Base-by-base conservation (phyloP, 2,113 vertebrate species). In the Crotalus viridis region DNA sequence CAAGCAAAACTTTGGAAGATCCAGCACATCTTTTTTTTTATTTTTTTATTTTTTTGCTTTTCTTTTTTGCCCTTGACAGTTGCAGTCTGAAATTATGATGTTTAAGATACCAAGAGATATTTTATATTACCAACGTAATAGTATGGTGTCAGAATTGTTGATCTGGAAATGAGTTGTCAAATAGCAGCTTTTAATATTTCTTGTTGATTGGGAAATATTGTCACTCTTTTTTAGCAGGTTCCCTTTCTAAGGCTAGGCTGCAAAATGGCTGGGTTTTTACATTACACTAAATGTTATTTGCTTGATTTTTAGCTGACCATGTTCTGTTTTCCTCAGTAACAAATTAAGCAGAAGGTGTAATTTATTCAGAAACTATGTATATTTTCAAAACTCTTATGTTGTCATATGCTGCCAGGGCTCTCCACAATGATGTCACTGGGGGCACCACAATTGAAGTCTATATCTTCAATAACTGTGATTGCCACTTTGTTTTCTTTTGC, bases 21-120 rank as follows among this genome's bases (percentile, higher is more conserved):
- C 55, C n/a, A 61, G 24, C 59, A 61, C 7, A 10, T 39, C 10
- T 2, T 57, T 21, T 26, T 10, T 89, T 1, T 2, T 57, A 39
- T 39, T 39, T 39, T 39, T 39, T 39, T 39, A 39, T 33, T 57
- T 10, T 89, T 1, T 89, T 22, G 0, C 19, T 56, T 89, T 21
- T 22, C 21, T n/a, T 33, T 57, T 57, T 33, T 26, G 21, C 54
- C 55, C 24, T 0, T 61, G 26, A 28, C 10, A 0, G 0, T 89
- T 61, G 19, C n/a, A 57, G 19, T 26, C 10, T 56, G 5, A 28
- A 61, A 89, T 74, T 7, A 28, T 57, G 24, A 24, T 3, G 26
- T 10, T 61, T 61, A 7, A 26, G 59, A n/a, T 87, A 48, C 0
- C 43, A 90, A 61, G 61, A 52, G 21, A 10, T 10, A 9, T 54